Percentiles rank a stretch among this genome's conserved stretches.
phyloP scores from a whole-genome alignment of 2,888 invertebrate species.

The Caenorhabditis japonica region DNA sequence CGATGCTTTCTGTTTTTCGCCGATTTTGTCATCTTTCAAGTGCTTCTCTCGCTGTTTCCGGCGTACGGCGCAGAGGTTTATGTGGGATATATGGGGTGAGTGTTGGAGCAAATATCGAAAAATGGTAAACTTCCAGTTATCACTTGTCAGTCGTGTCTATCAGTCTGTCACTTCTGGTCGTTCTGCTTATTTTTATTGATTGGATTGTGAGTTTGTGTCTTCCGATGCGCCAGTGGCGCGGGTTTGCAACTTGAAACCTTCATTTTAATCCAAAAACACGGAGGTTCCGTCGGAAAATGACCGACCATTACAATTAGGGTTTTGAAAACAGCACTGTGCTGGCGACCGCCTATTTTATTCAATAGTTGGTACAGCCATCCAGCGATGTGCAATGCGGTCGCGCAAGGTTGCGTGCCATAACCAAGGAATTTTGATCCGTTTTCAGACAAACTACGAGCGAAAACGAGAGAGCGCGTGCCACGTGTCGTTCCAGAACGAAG shows the following conservation, averaged over 20 bases:
- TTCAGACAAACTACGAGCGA: constrained; percentile 76
- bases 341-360: too few relatives aligned
- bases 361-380: too few relatives aligned
- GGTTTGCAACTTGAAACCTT: constrained; percentile 10
- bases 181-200: constrained; percentile 74
- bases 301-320: too few relatives aligned
- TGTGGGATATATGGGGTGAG: constrained; percentile 57
- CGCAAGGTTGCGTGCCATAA: too few relatives aligned
- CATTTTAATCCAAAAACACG: too few relatives aligned
- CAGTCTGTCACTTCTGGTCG: constrained; percentile 69
- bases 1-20: constrained; percentile 67
- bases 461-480: constrained; percentile 94
- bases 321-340: too few relatives aligned
- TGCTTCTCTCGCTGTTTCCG: constrained; percentile 72
- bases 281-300: too few relatives aligned
- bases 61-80: constrained; percentile 58
- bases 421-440: not conserved
- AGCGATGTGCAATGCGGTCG: too few relatives aligned
- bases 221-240: not conserved
- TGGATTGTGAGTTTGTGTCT: constrained; percentile 72
- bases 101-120: too few relatives aligned
- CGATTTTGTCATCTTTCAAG: constrained; percentile 72
- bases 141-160: constrained; percentile 74
- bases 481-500: constrained; percentile 89
- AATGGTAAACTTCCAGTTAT: constrained; percentile 60